These are phyloP conservation scores for Tapirus indicus DNA, from an alignment of 2,797 vertebrate species.

Conservation along the genomic window DNA sequence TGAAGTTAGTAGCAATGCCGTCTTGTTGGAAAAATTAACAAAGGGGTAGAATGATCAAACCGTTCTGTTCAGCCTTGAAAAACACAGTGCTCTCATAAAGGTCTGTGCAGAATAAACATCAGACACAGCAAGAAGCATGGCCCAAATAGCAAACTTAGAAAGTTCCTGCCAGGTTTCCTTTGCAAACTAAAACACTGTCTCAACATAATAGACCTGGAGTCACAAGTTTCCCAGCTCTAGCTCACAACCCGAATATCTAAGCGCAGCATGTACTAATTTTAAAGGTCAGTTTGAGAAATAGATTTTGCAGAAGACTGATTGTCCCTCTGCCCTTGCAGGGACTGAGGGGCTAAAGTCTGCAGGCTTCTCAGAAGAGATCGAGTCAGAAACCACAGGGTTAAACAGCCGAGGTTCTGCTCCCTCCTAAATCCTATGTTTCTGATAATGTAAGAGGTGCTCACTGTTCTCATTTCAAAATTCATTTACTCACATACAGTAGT, in stretches of 20 bases:
- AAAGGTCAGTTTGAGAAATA: background rate
- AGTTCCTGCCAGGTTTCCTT: background rate
- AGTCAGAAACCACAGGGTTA: background rate
- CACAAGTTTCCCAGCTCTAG: background rate
- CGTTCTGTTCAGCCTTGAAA: background rate
- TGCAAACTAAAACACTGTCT: background rate
- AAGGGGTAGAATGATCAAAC: slow-evolving; percentile 18
- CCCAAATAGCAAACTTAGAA: background rate
- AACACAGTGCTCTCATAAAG: background rate
- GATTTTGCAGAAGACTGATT: background rate
- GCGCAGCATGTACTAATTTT: slow-evolving; percentile 29
- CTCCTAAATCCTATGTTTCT: background rate
- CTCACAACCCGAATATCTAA: background rate
- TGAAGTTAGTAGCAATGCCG: background rate
- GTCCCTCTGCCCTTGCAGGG: background rate
- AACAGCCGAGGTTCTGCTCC: background rate
- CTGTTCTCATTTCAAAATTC: background rate
- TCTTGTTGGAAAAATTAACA: background rate
- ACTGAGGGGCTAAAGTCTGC: background rate
- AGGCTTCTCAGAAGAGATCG: slow-evolving; percentile 6
- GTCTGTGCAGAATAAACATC: slow-evolving; percentile 2
- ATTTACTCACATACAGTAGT: background rate
- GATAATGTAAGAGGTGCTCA: background rate
- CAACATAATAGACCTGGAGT: background rate
- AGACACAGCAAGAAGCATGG: background rate